Evolutionary conservation across 2,113 vertebrate species (phyloP).

Genomic region (Phylloscopus trochilus): DNA sequence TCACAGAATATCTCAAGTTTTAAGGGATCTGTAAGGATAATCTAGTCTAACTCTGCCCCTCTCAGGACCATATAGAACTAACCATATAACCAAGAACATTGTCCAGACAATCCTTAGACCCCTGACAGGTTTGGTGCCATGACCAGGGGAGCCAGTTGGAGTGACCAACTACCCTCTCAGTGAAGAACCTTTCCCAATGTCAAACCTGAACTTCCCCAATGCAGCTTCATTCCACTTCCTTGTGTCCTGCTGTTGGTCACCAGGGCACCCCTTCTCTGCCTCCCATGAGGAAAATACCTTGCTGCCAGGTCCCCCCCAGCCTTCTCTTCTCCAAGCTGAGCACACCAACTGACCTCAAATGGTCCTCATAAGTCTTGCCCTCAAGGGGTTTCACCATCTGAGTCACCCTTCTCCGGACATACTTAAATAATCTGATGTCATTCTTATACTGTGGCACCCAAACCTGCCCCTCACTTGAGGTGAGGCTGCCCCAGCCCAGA

Average conservation of each 20-base stretch:
- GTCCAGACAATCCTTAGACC: neutral
- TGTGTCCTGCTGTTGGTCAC: neutral
- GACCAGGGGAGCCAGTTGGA: neutral
- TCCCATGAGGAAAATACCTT: rapidly evolving
- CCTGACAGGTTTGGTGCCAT: neutral
- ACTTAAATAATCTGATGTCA: neutral
- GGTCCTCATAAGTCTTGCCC: neutral
- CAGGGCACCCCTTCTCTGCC: rapidly evolving
- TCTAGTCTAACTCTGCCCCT: neutral
- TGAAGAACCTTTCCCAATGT: neutral
- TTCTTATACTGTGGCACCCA: rapidly evolving
- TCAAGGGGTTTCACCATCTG: neutral
- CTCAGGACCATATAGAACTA: neutral
- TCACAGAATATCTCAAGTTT: neutral
- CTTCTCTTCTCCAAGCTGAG: neutral
- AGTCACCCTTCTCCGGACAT: neutral
- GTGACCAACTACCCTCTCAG: rapidly evolving
- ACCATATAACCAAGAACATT: neutral
- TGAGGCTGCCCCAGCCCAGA: rapidly evolving
- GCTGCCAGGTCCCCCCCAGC: neutral
- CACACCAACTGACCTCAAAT: neutral
- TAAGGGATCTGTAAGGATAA: neutral
- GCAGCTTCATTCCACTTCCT: neutral
- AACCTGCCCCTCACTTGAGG: rapidly evolving
- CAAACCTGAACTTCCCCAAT: neutral